Conservation (phyloP, 2,113 vertebrate species). For the Prinia subflava region DNA sequence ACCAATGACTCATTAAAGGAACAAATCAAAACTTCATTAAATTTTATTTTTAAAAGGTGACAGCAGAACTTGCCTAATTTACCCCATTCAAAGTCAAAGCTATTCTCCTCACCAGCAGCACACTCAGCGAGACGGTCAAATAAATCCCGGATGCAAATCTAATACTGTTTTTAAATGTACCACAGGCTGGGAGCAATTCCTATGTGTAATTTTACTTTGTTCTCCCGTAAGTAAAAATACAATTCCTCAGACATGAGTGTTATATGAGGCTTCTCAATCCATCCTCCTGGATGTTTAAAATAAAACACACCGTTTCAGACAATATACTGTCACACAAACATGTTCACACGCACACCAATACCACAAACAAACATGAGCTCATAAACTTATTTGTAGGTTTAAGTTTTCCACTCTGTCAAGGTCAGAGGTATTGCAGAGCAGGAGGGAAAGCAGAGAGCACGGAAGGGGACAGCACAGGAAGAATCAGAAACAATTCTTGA, state of each 20-base stretch:
- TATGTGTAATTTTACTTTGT: neutral
- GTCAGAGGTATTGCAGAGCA: neutral
- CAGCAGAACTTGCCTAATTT: conserved; percentile 28
- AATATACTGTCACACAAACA: neutral
- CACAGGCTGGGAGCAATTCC: neutral
- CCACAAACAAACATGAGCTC: neutral
- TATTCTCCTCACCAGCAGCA: neutral
- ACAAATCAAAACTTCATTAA: conserved; percentile 35
- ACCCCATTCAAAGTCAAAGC: neutral
- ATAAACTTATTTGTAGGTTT: neutral
- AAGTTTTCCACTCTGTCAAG: neutral
- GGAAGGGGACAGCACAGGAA: conserved; percentile 11
- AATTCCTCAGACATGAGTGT: neutral
- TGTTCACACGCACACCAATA: neutral
- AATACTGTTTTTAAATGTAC: neutral
- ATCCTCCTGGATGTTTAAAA: neutral
- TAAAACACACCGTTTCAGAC: neutral
- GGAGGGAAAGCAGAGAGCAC: neutral
- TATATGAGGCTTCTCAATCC: neutral
- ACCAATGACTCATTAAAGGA: conserved; percentile 20
- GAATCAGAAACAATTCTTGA: conserved; percentile 8
- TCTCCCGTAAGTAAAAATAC: neutral
- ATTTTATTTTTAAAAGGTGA: conserved; percentile 51
- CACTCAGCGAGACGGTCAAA: neutral
- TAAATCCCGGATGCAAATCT: neutral